phyloP scores from a whole-genome alignment of 2,888 invertebrate genomes.

The Lycaena phlaeas region DNA sequence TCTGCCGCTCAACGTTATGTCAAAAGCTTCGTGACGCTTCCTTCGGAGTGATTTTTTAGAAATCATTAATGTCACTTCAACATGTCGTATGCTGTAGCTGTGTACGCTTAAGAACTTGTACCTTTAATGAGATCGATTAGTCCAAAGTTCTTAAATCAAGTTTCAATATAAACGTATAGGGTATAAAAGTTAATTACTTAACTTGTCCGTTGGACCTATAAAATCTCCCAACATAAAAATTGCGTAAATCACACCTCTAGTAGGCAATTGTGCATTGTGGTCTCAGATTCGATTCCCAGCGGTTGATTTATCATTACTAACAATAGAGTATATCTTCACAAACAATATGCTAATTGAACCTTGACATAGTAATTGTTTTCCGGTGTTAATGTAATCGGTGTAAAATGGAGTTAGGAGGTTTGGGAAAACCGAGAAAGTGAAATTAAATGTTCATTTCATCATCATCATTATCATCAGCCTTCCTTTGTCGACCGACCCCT shows the following conservation, averaged over 20 bases:
- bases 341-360: constrained; percentile 28
- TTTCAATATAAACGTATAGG: too few species aligned
- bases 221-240: constrained; percentile 13
- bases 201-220: constrained; percentile 4
- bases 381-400: constrained; percentile 12
- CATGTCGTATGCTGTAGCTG: too few species aligned
- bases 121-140: too few species aligned
- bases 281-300: constrained; percentile 36
- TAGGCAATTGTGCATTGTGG: constrained; percentile 40
- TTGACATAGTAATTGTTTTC: constrained; percentile 30
- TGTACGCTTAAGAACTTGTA: too few species aligned
- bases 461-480: too few species aligned
- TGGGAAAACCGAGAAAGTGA: background rate
- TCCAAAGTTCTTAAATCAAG: too few species aligned
- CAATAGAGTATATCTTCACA: constrained; percentile 31
- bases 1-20: too few species aligned
- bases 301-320: constrained; percentile 28
- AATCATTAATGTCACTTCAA: too few species aligned
- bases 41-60: too few species aligned
- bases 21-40: too few species aligned
- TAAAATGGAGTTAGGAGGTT: background rate
- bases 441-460: too few species aligned
- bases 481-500: too few species aligned
- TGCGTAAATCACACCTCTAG: constrained; percentile 22
- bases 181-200: constrained; percentile 1